phyloP scores from a whole-genome alignment of 1,140 invertebrate species.

The Calephelis nemesis region DNA sequence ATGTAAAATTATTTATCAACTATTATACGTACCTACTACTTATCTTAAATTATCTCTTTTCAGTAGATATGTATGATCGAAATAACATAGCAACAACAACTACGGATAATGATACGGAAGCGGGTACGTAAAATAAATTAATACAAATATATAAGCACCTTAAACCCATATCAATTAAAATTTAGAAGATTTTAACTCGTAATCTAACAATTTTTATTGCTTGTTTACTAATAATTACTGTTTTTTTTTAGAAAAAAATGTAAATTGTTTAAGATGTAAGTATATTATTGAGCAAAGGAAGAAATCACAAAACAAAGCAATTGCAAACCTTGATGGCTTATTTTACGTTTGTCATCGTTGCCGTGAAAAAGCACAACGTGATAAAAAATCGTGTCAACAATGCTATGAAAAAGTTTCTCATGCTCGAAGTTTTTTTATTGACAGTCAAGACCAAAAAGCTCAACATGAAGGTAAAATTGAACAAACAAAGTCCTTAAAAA shows the following conservation, averaged over 20 bases:
- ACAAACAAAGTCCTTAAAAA: neutral
- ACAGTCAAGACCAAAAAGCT: neutral
- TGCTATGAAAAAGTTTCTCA: neutral
- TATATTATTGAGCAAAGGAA: constrained; percentile 33
- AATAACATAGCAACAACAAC: too few relatives aligned
- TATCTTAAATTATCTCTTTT: too few relatives aligned
- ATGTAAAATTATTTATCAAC: too few relatives aligned
- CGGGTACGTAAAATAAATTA: too few relatives aligned
- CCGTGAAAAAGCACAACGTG: constrained; percentile 19
- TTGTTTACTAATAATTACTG: neutral
- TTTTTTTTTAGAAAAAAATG: constrained; percentile 27
- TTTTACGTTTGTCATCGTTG: constrained; percentile 36
- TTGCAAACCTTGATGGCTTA: constrained; percentile 28
- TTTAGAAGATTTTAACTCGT: too few relatives aligned
- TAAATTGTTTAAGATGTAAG: constrained; percentile 48
- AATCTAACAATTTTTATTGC: too few relatives aligned
- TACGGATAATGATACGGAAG: too few relatives aligned
- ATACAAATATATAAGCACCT: too few relatives aligned
- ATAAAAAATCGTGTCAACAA: neutral
- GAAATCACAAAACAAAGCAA: constrained; percentile 28
- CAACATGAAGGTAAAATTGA: neutral
- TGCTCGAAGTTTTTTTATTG: neutral
- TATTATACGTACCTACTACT: too few relatives aligned
- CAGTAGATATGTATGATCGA: too few relatives aligned
- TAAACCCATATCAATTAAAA: too few relatives aligned